Evolutionary conservation across 2,113 vertebrate species (phyloP).

Genomic region (Cyprinodon variegatus): DNA sequence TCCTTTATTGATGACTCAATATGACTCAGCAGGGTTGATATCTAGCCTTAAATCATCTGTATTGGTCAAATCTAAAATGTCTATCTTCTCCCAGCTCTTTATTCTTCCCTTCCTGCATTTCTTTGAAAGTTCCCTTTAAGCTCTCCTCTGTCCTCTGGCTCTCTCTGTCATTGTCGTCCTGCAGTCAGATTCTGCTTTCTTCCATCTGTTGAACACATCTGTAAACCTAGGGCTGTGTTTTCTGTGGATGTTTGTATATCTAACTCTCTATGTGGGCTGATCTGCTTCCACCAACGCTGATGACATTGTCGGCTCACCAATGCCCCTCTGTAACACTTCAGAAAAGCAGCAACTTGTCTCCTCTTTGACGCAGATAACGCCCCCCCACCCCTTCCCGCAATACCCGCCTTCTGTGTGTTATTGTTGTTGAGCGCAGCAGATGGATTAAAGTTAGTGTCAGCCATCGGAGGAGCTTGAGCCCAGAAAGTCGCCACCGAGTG

Average conservation of each 20-base stretch:
- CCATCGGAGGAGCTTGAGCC: constrained; percentile 67
- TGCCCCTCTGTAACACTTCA: constrained; percentile 40
- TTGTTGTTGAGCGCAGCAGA: constrained; percentile 22
- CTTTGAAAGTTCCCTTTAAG: constrained; percentile 23
- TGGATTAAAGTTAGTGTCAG: constrained; percentile 50
- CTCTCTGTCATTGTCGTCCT: constrained; percentile 27
- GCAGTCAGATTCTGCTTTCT: constrained; percentile 37
- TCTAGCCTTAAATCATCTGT: background rate
- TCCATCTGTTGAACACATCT: constrained; percentile 52
- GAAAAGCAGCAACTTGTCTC: constrained; percentile 11
- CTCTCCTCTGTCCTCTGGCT: constrained; percentile 8
- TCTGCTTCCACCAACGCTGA: constrained; percentile 69
- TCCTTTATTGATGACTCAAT: background rate
- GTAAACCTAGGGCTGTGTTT: constrained; percentile 70
- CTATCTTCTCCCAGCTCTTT: constrained; percentile 6
- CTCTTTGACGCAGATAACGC: constrained; percentile 14
- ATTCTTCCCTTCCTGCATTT: background rate
- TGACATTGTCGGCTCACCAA: constrained; percentile 55
- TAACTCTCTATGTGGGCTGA: constrained; percentile 67
- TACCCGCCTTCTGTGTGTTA: constrained; percentile 15
- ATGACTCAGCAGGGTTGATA: background rate
- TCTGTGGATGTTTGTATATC: constrained; percentile 76
- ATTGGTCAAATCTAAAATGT: constrained; percentile 19
- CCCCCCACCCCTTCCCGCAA: no score
- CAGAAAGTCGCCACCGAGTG: constrained; percentile 31